Percentiles rank a stretch among this genome's conserved stretches.
Evolutionary conservation across 1,140 invertebrate species (phyloP).

Genomic region (Maniola jurtina): DNA sequence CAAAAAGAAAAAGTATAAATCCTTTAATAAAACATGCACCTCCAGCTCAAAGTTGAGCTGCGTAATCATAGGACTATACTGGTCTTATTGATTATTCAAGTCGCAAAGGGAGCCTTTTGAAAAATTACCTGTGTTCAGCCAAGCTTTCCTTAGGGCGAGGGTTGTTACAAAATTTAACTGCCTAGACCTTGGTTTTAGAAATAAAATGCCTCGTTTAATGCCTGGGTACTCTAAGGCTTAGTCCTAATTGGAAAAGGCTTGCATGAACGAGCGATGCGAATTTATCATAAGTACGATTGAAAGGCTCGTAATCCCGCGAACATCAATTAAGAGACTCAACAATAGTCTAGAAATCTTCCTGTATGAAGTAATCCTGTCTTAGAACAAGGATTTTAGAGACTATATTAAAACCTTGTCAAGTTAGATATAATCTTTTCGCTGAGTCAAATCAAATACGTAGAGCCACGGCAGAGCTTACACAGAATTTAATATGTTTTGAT

Average conservation of each 20-base stretch:
- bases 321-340: no score
- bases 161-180: constrained; percentile 33
- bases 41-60: constrained; percentile 21
- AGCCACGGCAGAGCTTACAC: background rate
- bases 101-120: constrained; percentile 31
- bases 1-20: constrained; percentile 25
- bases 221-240: constrained; percentile 1
- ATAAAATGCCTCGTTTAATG: constrained; percentile 25
- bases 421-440: no score
- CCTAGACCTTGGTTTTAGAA: constrained; percentile 28
- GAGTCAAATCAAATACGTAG: no score
- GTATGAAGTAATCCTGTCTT: no score
- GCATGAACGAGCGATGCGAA: no score
- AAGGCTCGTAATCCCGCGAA: no score
- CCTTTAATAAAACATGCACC: constrained; percentile 23
- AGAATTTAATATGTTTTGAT: background rate
- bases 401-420: no score
- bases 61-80: constrained; percentile 34
- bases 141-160: constrained; percentile 31
- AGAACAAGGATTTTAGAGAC: no score
- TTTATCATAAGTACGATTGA: no score
- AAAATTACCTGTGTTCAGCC: constrained; percentile 35
- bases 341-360: no score
- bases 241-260: background rate
- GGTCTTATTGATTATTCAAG: constrained; percentile 31